Percentiles rank a stretch among this genome's conserved stretches.
These are phyloP conservation scores for Drosophila nr. medialis DNA, from an alignment of 2,888 invertebrate genomes.

Conservation along the genomic window DNA sequence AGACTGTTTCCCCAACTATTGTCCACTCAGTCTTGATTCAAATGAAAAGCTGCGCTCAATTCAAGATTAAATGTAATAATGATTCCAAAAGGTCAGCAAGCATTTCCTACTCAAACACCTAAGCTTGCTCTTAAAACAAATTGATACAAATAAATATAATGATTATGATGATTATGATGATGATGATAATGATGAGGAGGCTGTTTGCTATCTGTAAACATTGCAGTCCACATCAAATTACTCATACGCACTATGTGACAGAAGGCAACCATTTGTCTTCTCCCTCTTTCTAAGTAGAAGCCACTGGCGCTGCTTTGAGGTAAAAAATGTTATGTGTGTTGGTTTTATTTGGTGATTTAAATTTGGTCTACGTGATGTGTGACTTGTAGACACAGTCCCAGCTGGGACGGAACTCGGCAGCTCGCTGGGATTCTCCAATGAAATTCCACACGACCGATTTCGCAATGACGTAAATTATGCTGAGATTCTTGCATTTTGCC, in stretches of 20 bases:
- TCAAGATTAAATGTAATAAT: conserved; percentile 60
- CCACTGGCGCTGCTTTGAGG: conserved; percentile 11
- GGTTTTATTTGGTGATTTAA: conserved; percentile 35
- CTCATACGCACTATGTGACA: conserved; percentile 60
- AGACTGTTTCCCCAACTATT: neutral
- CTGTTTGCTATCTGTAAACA: conserved; percentile 35
- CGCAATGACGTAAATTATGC: conserved; percentile 44
- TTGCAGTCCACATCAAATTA: conserved; percentile 45
- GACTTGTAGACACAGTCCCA: conserved; percentile 37
- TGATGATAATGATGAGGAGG: conserved; percentile 21
- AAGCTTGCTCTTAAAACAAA: conserved; percentile 25
- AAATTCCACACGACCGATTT: conserved; percentile 17
- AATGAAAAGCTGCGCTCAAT: conserved; percentile 27
- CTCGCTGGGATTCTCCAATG: conserved; percentile 4
- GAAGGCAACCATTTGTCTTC: conserved; percentile 14
- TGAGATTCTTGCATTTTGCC: conserved; percentile 25
- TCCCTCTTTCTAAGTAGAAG: neutral
- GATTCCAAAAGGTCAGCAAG: conserved; percentile 27
- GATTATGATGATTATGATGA: conserved; percentile 19
- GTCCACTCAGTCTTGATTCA: neutral
- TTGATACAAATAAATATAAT: conserved; percentile 15
- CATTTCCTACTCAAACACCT: conserved; percentile 15
- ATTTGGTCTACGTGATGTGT: conserved; percentile 62
- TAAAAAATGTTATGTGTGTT: conserved; percentile 21
- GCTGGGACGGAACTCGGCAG: conserved; percentile 28